A percentile compares a stretch with the other conserved stretches of the same genome.
phyloP scores from a whole-genome alignment of 2,888 invertebrate species.

The Diarsia mendica region DNA sequence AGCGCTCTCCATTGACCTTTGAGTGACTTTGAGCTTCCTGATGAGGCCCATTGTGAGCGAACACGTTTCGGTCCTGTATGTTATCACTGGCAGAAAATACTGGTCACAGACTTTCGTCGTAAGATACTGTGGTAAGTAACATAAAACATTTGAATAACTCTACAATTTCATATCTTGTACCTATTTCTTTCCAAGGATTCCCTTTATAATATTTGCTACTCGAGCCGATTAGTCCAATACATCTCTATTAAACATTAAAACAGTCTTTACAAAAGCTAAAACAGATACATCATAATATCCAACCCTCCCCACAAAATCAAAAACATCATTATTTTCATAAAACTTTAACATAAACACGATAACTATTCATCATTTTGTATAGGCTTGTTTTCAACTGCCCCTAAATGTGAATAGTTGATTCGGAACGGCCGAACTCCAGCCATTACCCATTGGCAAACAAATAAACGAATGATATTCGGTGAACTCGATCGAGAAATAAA shows the following conservation, averaged over 20 bases:
- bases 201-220: too few species aligned
- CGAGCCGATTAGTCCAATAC: neutral
- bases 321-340: slow-evolving; percentile 58
- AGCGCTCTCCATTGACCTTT: too few species aligned
- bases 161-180: neutral
- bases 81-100: too few species aligned
- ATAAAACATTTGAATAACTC: neutral
- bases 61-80: too few species aligned
- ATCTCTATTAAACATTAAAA: neutral
- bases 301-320: slow-evolving; percentile 19
- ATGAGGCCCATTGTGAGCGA: too few species aligned
- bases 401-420: slow-evolving; percentile 69
- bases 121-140: too few species aligned
- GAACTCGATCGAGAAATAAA: slow-evolving; percentile 63
- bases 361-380: slow-evolving; percentile 61
- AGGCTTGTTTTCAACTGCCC: slow-evolving; percentile 63
- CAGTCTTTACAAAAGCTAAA: neutral
- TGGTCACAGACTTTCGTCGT: too few species aligned
- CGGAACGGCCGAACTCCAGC: slow-evolving; percentile 61
- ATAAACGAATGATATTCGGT: slow-evolving; percentile 67
- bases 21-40: too few species aligned
- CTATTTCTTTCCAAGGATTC: neutral
- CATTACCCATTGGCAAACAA: slow-evolving; percentile 66
- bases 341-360: slow-evolving; percentile 64
- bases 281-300: neutral